Evolutionary conservation across 2,888 invertebrate species (phyloP).

Genomic region (Chymomyza fuscimana): DNA sequence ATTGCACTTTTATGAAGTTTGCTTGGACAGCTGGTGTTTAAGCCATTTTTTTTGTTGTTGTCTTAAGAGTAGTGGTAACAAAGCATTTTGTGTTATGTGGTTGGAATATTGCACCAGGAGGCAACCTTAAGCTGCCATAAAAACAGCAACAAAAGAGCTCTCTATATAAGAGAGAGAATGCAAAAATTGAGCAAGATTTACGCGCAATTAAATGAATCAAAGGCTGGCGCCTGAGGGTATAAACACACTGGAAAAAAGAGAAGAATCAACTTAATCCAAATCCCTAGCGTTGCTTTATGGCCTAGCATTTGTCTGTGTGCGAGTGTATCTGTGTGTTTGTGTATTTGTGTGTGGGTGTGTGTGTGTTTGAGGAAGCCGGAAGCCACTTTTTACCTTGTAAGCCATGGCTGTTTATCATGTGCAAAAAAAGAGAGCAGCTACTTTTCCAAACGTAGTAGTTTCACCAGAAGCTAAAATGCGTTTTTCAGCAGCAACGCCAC

Average conservation of each 20-base stretch:
- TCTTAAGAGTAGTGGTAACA: neutral
- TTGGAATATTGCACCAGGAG: constrained; percentile 1
- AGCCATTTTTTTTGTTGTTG: neutral
- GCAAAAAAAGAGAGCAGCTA: constrained; percentile 17
- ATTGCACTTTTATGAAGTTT: neutral
- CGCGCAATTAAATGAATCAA: constrained; percentile 43
- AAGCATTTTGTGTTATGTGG: constrained; percentile 22
- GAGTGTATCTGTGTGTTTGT: constrained; percentile 21
- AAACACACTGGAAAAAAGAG: neutral
- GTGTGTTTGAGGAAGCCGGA: constrained; percentile 14
- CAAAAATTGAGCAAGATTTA: constrained; percentile 36
- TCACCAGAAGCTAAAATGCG: neutral
- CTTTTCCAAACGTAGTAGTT: neutral
- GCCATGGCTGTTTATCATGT: constrained; percentile 55
- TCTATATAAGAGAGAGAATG: neutral
- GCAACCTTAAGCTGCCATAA: neutral
- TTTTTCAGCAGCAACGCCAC: constrained; percentile 11
- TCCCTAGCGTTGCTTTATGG: constrained; percentile 54
- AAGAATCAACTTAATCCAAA: constrained; percentile 22
- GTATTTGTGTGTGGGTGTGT: constrained; percentile 16
- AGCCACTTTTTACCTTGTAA: constrained; percentile 45
- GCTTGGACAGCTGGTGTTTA: neutral
- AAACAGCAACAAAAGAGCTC: neutral
- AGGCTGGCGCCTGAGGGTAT: constrained; percentile 25
- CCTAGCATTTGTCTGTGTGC: constrained; percentile 36